Evolutionary conservation across 2,797 vertebrate species (phyloP).

Genomic region (Cyprinodon diabolis): DNA sequence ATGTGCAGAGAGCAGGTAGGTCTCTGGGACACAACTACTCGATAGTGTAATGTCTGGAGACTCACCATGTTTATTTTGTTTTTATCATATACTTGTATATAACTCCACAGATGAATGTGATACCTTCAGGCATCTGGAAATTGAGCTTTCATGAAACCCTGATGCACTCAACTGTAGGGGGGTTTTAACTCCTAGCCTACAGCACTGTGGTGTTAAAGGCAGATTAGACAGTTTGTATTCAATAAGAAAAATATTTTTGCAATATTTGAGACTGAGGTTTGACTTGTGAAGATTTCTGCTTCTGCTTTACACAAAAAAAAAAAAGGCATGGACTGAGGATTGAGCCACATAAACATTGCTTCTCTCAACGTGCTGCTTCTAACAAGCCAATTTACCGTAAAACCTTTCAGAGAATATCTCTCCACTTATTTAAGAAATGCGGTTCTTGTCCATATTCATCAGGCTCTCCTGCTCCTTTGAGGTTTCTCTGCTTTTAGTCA

Average conservation of each 20-base stretch:
- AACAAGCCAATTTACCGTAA: conserved; percentile 55
- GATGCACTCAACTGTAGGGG: background rate
- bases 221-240: background rate
- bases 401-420: conserved; percentile 39
- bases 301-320: conserved; percentile 19
- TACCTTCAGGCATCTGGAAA: background rate
- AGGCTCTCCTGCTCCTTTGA: conserved; percentile 44
- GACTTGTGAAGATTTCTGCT: background rate
- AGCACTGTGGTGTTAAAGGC: background rate
- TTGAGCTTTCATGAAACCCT: background rate
- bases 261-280: background rate
- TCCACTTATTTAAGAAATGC: conserved; percentile 58
- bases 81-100: background rate
- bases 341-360: conserved; percentile 8
- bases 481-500: conserved; percentile 35
- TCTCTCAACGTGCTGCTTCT: conserved; percentile 17
- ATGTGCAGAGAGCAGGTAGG: background rate
- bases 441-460: conserved; percentile 55
- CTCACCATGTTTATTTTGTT: too few relatives aligned
- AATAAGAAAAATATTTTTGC: background rate
- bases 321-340: conserved; percentile 26
- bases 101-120: background rate
- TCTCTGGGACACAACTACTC: background rate
- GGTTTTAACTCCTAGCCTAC: background rate
- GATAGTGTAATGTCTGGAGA: background rate